Evolutionary conservation across 2,113 vertebrate species (phyloP).

Genomic region (Gopherus evgoodei): DNA sequence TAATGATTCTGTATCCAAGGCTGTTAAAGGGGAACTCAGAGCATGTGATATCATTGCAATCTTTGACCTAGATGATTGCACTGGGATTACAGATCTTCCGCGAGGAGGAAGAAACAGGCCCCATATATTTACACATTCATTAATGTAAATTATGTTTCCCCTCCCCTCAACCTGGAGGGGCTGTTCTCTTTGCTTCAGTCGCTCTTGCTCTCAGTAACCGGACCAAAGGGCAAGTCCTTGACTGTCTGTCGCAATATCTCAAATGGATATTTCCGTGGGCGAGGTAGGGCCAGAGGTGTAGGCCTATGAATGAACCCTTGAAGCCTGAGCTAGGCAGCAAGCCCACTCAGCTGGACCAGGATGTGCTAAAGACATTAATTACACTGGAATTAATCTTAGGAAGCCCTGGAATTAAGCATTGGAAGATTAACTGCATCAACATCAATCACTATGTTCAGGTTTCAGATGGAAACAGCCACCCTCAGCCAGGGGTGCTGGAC

Average conservation of each 20-base stretch:
- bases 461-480: neutral
- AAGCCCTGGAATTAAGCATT: too few relatives aligned
- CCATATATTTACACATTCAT: neutral
- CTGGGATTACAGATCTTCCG: neutral
- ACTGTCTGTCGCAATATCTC: neutral
- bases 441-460: neutral
- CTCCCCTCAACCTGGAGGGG: neutral
- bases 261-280: neutral
- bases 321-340: neutral
- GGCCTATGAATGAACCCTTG: neutral
- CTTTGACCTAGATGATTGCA: fast-evolving
- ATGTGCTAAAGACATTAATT: neutral
- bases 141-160: neutral
- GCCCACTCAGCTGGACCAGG: neutral
- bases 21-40: fast-evolving
- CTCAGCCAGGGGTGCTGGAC: neutral
- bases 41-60: fast-evolving
- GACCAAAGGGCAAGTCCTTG: neutral
- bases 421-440: neutral
- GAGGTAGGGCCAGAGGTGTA: neutral
- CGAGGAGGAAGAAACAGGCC: neutral
- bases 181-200: neutral
- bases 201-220: neutral
- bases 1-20: neutral
- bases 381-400: neutral